A percentile compares a stretch with the other conserved stretches of the same genome.
phyloP scores from a whole-genome alignment of 2,888 invertebrate species.

The Noctua janthe region DNA sequence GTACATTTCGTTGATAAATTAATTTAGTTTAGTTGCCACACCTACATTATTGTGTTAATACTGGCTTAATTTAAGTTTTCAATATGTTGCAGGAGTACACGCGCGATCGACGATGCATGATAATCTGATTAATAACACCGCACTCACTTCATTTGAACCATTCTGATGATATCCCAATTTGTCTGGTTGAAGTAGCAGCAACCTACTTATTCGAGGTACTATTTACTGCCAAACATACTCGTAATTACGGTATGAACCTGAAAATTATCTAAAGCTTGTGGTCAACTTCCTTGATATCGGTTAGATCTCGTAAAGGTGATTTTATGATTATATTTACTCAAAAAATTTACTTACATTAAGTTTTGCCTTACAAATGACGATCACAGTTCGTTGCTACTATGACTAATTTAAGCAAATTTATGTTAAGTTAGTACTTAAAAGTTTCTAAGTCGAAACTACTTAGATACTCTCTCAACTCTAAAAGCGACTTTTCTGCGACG shows the following conservation, averaged over 20 bases:
- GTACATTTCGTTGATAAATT: neutral
- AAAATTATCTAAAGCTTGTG: neutral
- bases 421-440: neutral
- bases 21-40: neutral
- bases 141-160: neutral
- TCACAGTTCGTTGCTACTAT: neutral
- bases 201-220: neutral
- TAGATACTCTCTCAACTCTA: neutral
- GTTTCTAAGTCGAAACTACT: neutral
- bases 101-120: too few relatives aligned
- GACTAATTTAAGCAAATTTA: neutral
- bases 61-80: neutral
- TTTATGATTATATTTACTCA: neutral
- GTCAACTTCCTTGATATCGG: neutral
- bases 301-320: neutral
- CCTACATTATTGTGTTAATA: neutral
- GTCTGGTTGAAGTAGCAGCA: neutral
- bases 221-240: neutral
- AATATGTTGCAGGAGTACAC: neutral
- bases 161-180: neutral
- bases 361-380: neutral
- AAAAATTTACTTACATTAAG: neutral
- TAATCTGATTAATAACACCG: neutral
- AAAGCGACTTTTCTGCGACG: neutral
- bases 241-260: neutral